Conservation (phyloP, 2,113 vertebrate genomes). For the Pelecanus crispus region DNA sequence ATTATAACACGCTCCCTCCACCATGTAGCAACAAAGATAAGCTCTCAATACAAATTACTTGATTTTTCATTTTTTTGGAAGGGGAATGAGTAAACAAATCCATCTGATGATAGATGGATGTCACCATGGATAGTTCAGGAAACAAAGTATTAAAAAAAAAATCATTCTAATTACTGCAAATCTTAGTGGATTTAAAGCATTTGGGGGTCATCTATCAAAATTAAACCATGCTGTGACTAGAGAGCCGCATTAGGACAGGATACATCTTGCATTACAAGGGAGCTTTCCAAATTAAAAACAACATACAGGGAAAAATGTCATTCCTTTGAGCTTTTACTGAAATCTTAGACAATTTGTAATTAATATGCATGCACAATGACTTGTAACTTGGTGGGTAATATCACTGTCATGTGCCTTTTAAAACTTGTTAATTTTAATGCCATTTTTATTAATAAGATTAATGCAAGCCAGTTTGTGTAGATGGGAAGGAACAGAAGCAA, state of each 20-base stretch:
- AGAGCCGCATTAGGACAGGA: background rate
- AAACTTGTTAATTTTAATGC: conserved; percentile 58
- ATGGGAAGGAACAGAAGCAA: conserved; percentile 33
- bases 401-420: conserved; percentile 11
- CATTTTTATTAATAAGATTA: conserved; percentile 68
- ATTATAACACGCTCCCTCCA: background rate
- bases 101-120: background rate
- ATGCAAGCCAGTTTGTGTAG: conserved; percentile 34
- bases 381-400: conserved; percentile 35
- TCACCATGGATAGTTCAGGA: conserved; percentile 12
- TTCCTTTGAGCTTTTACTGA: conserved; percentile 35
- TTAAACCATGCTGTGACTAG: conserved; percentile 41
- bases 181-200: conserved; percentile 34
- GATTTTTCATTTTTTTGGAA: background rate
- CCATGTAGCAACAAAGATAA: background rate
- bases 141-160: conserved; percentile 7
- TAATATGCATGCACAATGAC: conserved; percentile 49
- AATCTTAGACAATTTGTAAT: conserved; percentile 42
- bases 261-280: background rate
- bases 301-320: background rate
- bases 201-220: conserved; percentile 56
- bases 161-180: conserved; percentile 25
- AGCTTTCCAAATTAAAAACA: conserved; percentile 52
- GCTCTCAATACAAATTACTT: background rate
- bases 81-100: conserved; percentile 37